These are phyloP conservation scores for Brachylomia viminalis DNA, from an alignment of 2,888 invertebrate species.

Conservation along the genomic window DNA sequence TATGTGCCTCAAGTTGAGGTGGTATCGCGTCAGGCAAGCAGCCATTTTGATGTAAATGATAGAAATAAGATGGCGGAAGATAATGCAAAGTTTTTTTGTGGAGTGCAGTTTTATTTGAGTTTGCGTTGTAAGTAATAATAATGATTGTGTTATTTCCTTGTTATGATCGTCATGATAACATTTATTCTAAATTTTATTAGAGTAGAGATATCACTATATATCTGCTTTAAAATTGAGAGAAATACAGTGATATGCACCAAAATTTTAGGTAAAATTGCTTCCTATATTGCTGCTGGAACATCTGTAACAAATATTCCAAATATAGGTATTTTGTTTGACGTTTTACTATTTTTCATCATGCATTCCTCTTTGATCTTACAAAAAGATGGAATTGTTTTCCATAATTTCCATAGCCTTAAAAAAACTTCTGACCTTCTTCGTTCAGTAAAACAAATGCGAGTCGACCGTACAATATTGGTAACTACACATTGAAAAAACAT, in stretches of 20 bases:
- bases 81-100: constrained; percentile 29
- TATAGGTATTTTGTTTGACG: not conserved
- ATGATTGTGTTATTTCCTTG: not conserved
- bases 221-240: too few species aligned
- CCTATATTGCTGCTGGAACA: not conserved
- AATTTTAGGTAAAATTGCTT: too few species aligned
- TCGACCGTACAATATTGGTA: too few species aligned
- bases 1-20: constrained; percentile 51
- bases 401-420: not conserved
- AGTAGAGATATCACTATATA: too few species aligned
- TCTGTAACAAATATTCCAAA: not conserved
- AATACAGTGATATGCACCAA: too few species aligned
- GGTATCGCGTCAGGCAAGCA: constrained; percentile 41
- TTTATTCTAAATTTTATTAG: too few species aligned
- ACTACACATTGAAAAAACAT: too few species aligned
- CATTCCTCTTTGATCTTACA: too few species aligned
- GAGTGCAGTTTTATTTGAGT: constrained; percentile 30
- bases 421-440: not conserved
- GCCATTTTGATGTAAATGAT: constrained; percentile 55
- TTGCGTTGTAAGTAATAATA: not conserved
- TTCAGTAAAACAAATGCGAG: too few species aligned
- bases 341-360: not conserved
- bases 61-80: constrained; percentile 22
- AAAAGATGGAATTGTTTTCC: not conserved
- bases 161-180: not conserved